Percentiles rank a stretch among this genome's conserved stretches.
Evolutionary conservation across 92 coral and sea anemone genomes (phyloP).

Genomic region (Scolanthus callimorphus): DNA sequence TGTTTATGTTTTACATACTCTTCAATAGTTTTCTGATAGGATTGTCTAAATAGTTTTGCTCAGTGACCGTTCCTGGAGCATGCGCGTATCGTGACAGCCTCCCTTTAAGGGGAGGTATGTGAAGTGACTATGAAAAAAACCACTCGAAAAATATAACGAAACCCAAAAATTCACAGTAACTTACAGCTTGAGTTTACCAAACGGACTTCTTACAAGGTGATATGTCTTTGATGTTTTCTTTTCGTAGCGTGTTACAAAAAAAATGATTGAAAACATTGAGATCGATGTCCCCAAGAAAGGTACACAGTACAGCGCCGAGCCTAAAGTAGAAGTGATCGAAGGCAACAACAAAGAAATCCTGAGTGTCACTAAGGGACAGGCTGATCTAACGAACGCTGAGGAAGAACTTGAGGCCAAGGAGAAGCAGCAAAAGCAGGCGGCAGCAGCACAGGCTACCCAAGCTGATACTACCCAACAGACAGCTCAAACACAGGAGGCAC

Average conservation of each 20-base stretch:
- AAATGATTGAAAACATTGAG: constrained; percentile 89
- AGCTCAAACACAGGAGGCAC: not conserved
- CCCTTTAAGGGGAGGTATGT: no score
- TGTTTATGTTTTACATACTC: no score
- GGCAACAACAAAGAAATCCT: constrained; percentile 51
- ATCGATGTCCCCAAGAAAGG: constrained; percentile 90
- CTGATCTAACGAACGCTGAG: constrained; percentile 39
- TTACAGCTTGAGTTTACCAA: no score
- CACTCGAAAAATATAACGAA: no score
- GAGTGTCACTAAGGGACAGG: constrained; percentile 49
- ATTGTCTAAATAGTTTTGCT: no score
- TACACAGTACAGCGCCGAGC: constrained; percentile 52
- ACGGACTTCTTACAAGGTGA: no score
- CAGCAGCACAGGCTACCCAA: constrained; percentile 6
- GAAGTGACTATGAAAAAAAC: no score
- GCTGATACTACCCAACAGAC: not conserved
- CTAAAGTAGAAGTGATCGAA: constrained; percentile 80
- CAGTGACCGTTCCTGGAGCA: no score
- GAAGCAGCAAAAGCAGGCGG: constrained; percentile 1
- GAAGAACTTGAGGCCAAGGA: constrained; percentile 24
- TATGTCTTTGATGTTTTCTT: no score
- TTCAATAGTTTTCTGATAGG: no score
- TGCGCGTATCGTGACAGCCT: no score
- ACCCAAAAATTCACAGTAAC: no score
- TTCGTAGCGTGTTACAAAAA: constrained; percentile 62